These are phyloP conservation scores for Lutjanus campechanus DNA, from an alignment of 2,797 vertebrate genomes.

Conservation along the genomic window DNA sequence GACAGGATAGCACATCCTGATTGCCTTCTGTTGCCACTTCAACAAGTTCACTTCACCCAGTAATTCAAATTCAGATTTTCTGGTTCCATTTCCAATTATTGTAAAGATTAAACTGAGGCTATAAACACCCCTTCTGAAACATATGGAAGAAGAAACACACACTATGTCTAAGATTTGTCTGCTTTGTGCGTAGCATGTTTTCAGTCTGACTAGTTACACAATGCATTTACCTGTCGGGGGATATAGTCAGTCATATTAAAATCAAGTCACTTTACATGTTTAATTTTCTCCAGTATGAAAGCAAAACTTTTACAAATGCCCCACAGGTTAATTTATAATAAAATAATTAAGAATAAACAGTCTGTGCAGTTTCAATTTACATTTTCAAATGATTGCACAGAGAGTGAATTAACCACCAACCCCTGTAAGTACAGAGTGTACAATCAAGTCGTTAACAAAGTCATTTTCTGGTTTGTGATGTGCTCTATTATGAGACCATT, in stretches of 20 bases:
- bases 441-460: conserved; percentile 43
- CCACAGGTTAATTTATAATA: conserved; percentile 9
- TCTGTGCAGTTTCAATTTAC: conserved; percentile 31
- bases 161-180: no score
- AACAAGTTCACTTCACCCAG: neutral
- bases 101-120: neutral
- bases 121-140: neutral
- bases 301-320: neutral
- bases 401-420: conserved; percentile 33
- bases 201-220: neutral
- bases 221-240: neutral
- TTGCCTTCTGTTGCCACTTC: neutral
- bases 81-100: neutral
- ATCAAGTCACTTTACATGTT: neutral
- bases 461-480: conserved; percentile 44
- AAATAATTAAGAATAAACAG: conserved; percentile 11
- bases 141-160: neutral
- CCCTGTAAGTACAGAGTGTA: conserved; percentile 27
- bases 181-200: neutral
- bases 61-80: neutral
- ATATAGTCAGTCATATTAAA: neutral
- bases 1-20: neutral
- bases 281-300: neutral
- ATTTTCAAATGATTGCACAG: conserved; percentile 36
- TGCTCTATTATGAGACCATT: conserved; percentile 29